phyloP scores from a whole-genome alignment of 2,113 vertebrate species.

The Rhinopithecus roxellana region DNA sequence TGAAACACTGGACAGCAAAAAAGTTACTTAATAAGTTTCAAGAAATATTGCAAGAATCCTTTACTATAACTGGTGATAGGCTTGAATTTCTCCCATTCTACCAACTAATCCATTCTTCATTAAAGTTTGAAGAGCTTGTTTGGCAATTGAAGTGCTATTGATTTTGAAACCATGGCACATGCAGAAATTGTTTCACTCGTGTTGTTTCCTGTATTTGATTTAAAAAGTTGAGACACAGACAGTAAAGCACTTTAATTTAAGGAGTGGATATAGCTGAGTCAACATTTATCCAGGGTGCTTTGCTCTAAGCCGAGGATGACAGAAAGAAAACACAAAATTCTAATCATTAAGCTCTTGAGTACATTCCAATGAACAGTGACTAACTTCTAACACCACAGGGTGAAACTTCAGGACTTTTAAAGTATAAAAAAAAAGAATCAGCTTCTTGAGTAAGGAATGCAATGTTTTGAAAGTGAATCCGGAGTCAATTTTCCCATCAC shows the following conservation, averaged over 20 bases:
- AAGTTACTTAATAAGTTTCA: neutral
- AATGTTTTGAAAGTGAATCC: neutral
- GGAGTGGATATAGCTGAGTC: constrained; percentile 53
- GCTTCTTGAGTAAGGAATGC: neutral
- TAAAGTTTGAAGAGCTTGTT: constrained; percentile 70
- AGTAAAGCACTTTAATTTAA: constrained; percentile 58
- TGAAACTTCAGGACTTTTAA: neutral
- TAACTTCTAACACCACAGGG: neutral
- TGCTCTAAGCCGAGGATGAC: neutral
- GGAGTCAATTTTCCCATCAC: neutral
- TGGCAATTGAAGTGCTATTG: constrained; percentile 70
- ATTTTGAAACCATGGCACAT: constrained; percentile 67
- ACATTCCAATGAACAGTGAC: neutral
- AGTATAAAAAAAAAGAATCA: neutral
- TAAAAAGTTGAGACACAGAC: constrained; percentile 58
- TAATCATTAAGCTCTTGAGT: constrained; percentile 26
- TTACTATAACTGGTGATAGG: neutral
- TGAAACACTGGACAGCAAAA: constrained; percentile 12
- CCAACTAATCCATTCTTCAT: constrained; percentile 73
- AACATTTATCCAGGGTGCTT: constrained; percentile 55
- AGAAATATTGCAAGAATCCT: neutral
- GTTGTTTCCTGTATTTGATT: constrained; percentile 71
- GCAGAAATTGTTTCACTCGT: constrained; percentile 53
- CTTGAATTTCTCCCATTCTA: constrained; percentile 38
- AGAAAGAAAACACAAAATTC: constrained; percentile 55